phyloP scores from a whole-genome alignment of 2,797 vertebrate genomes.

The Capromys pilorides region DNA sequence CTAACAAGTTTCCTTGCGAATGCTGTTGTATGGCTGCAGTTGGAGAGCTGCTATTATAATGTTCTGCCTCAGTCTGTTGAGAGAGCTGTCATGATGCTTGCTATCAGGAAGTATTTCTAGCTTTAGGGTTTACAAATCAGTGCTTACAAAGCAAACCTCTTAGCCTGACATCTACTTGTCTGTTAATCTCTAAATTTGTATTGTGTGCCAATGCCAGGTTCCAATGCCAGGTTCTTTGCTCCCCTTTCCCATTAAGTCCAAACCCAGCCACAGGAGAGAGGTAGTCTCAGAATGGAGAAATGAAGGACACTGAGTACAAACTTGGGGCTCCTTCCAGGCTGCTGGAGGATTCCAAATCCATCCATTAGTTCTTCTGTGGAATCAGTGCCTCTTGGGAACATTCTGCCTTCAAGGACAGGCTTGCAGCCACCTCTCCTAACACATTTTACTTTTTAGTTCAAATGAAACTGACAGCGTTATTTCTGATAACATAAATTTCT shows the following conservation, averaged over 20 bases:
- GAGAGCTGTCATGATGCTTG: neutral
- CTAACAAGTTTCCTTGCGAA: neutral
- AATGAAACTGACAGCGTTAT: neutral
- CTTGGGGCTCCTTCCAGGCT: neutral
- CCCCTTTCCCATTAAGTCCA: conserved; percentile 7
- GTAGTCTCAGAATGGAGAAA: neutral
- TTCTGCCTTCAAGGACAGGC: conserved; percentile 39
- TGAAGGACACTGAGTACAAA: conserved; percentile 25
- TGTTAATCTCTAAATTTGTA: neutral
- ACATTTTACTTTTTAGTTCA: conserved; percentile 12
- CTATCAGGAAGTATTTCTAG: neutral
- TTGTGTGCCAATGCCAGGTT: neutral
- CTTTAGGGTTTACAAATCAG: neutral
- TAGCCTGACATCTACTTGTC: neutral
- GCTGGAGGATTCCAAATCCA: conserved; percentile 28
- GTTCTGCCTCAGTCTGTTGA: neutral
- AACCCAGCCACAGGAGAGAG: conserved; percentile 28
- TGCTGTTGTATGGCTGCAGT: neutral
- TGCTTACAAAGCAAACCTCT: neutral
- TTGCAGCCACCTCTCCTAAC: neutral
- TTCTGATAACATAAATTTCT: neutral
- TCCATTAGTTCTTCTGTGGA: neutral
- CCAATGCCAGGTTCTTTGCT: neutral
- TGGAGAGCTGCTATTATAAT: neutral
- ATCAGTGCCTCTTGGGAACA: neutral